phyloP scores from a whole-genome alignment of 2,797 vertebrate species.

The Brachyalestes nurse region DNA sequence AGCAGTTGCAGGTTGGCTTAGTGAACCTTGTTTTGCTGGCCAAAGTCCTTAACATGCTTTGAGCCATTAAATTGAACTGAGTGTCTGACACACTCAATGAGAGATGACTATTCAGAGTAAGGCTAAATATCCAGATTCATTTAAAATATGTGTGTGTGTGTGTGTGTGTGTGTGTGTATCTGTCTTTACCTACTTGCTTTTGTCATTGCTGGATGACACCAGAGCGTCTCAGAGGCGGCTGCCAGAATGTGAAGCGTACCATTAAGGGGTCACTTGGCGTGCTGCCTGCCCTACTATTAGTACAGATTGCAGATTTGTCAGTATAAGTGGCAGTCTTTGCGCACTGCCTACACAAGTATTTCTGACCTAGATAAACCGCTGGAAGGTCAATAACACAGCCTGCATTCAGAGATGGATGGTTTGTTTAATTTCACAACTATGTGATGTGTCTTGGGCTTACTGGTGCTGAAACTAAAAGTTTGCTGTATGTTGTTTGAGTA shows the following conservation, averaged over 20 bases:
- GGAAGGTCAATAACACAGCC: constrained; percentile 48
- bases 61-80: too few relatives aligned
- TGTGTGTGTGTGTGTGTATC: background rate
- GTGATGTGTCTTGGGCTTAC: background rate
- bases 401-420: background rate
- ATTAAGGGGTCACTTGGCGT: constrained; percentile 74
- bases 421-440: background rate
- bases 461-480: background rate
- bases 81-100: too few relatives aligned
- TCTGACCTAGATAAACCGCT: constrained; percentile 63
- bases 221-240: constrained; percentile 32
- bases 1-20: too few relatives aligned
- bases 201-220: constrained; percentile 1
- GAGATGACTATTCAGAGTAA: too few relatives aligned
- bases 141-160: too few relatives aligned
- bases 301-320: constrained; percentile 71
- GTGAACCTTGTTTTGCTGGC: too few relatives aligned
- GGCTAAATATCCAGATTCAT: too few relatives aligned
- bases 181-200: background rate
- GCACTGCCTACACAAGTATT: constrained; percentile 61
- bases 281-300: constrained; percentile 72
- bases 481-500: background rate
- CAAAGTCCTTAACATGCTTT: background rate
- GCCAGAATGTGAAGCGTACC: constrained; percentile 52
- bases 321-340: constrained; percentile 64